Base-by-base conservation (phyloP, 92 coral and sea anemone species). In the Muricea muricata region DNA sequence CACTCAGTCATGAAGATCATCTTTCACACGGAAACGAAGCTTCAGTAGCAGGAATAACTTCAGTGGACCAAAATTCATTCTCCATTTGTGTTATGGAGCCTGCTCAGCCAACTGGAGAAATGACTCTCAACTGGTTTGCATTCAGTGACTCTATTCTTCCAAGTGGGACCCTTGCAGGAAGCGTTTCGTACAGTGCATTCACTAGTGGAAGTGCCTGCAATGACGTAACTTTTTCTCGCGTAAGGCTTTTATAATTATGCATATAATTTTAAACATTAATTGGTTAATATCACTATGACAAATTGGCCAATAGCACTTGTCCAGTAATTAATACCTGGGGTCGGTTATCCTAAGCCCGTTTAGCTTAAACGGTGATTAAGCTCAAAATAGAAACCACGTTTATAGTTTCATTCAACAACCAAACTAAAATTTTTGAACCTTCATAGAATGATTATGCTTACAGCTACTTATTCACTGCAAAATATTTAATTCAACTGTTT, bases 61-160 rank as follows among this genome's bases (percentile, higher is more conserved):
- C 80, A 6, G 41, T 75, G 7, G 65, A 75, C 23, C 13, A 75
- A 18, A 48, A 14, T 25, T n/a, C 21, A 4, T 75, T 75, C 33
- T 46, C 23, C 23, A 34, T 31, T 14, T 75, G 80, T 32, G 26
- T 75, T 14, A 47, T 75, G 65, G 80, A 75, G 20, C 80, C 80
- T 3, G 35, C 63, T 47, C 63, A 47, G 29, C 80, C 80, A 34
- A n/a, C 65, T 1, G 80, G 80, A 47, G 28, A 52, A 52, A 50
- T 75, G 31, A 41, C 79, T 15, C 60, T 73, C 47, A 73, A 73
- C 32, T 73, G 79, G 79, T 73, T 73, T 9, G 79, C 79, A 7
- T 73, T 73, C 60, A 30, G 60, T 41, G 60, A 41, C 4, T 26
- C 29, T 42, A 6, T 42, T 15, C 61, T 73, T 6, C 79, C 79